Percentiles rank a stretch among this genome's conserved stretches.
Conservation (phyloP, 2,113 vertebrate species). For the Bubo blakistoni region DNA sequence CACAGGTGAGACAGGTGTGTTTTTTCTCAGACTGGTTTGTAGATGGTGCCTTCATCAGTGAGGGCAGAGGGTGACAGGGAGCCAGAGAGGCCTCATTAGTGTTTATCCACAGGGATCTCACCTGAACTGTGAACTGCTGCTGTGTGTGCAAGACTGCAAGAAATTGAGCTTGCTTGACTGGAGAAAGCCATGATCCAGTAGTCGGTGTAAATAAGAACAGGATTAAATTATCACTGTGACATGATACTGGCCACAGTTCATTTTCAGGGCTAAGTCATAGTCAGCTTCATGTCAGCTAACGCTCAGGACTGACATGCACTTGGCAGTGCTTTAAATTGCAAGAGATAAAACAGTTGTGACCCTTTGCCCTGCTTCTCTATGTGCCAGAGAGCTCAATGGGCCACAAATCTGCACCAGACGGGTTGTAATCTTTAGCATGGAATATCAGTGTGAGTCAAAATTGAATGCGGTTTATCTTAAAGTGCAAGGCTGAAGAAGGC, state of each 20-base stretch:
- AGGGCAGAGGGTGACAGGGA: not conserved
- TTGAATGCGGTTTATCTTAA: not conserved
- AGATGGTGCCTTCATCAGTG: not conserved
- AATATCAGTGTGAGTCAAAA: not conserved
- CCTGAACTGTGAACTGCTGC: not conserved
- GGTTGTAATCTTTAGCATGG: not conserved
- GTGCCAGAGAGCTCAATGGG: not conserved
- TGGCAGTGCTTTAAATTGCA: not conserved
- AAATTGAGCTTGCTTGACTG: not conserved
- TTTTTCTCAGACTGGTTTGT: not conserved
- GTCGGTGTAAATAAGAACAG: not conserved
- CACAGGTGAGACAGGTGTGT: accelerated
- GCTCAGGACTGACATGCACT: not conserved
- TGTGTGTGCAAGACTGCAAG: not conserved
- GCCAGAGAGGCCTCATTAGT: not conserved
- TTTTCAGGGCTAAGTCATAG: not conserved
- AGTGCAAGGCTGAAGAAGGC: not conserved
- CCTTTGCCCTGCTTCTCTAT: not conserved
- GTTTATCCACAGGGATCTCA: not conserved
- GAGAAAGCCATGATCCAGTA: not conserved
- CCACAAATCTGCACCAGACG: not conserved
- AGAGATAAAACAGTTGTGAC: not conserved
- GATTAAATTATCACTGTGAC: not conserved
- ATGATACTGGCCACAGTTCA: not conserved
- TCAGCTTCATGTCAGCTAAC: not conserved